Evolutionary conservation across 2,113 vertebrate genomes (phyloP).

Genomic region (Taxidea taxus): DNA sequence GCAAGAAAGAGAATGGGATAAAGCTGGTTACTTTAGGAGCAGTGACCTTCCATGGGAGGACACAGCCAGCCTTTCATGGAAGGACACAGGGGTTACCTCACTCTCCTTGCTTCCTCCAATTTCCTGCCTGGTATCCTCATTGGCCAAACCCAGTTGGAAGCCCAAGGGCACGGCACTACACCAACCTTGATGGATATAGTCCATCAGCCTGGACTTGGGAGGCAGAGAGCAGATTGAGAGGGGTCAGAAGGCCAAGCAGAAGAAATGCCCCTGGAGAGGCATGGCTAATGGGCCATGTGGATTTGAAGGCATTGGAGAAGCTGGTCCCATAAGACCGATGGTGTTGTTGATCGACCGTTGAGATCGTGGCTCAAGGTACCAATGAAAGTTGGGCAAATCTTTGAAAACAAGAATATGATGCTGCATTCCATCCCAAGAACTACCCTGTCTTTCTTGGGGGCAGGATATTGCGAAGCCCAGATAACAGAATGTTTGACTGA

Average conservation of each 20-base stretch:
- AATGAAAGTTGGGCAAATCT: neutral
- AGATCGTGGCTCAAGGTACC: neutral
- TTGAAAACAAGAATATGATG: accelerated
- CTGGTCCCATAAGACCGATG: accelerated
- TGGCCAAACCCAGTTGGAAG: neutral
- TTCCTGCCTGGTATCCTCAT: neutral
- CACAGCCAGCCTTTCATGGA: neutral
- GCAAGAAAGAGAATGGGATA: neutral
- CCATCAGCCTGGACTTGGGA: neutral
- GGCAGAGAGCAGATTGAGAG: neutral
- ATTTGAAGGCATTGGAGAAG: neutral
- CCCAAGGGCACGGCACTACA: accelerated
- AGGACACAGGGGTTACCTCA: neutral
- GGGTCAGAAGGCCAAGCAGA: neutral
- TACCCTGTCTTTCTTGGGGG: neutral
- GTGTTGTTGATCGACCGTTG: accelerated
- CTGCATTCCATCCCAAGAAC: neutral
- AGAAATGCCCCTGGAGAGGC: accelerated
- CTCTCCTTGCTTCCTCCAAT: neutral
- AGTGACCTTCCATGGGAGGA: neutral
- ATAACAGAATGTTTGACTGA: neutral
- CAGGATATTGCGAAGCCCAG: neutral
- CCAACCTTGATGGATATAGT: accelerated
- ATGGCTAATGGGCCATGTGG: accelerated
- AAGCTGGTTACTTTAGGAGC: neutral